These are phyloP conservation scores for Galeruca laticollis DNA, from an alignment of 2,888 invertebrate species.

Conservation along the genomic window DNA sequence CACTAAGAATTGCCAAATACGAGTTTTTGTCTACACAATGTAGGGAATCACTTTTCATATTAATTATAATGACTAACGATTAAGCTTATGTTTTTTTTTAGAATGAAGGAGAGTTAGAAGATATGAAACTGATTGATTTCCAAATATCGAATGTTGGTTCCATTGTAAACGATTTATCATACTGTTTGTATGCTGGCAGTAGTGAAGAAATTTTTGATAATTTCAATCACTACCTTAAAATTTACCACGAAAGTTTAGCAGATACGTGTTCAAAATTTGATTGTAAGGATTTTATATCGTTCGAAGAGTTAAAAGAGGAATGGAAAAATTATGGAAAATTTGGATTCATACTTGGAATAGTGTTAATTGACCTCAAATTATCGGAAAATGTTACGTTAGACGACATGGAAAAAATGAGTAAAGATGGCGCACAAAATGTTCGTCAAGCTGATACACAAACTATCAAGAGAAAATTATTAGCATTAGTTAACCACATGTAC, in stretches of 20 bases:
- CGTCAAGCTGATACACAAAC: not conserved
- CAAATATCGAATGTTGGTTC: conserved; percentile 17
- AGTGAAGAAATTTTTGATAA: conserved; percentile 53
- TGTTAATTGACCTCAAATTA: conserved; percentile 46
- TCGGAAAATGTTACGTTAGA: conserved; percentile 20
- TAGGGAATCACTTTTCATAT: no score
- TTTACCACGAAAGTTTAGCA: conserved; percentile 58
- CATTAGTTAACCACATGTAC: conserved; percentile 4
- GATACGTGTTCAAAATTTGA: conserved; percentile 49
- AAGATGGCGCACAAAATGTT: not conserved
- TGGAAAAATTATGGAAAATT: conserved; percentile 49
- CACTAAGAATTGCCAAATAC: no score
- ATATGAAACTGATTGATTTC: conserved; percentile 22
- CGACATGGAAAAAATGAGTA: not conserved
- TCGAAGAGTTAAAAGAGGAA: conserved; percentile 46
- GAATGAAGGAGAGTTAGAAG: conserved; percentile 7
- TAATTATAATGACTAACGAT: no score
- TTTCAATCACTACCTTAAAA: conserved; percentile 54
- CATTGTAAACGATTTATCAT: conserved; percentile 58
- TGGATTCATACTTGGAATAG: conserved; percentile 42
- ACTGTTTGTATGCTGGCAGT: conserved; percentile 58
- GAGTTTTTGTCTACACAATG: no score
- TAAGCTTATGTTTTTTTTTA: conserved; percentile 11
- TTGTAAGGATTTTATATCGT: conserved; percentile 55
- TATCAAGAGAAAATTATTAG: conserved; percentile 13